These are phyloP conservation scores for Cyprinodon variegatus DNA, from an alignment of 2,113 vertebrate species.

Conservation along the genomic window DNA sequence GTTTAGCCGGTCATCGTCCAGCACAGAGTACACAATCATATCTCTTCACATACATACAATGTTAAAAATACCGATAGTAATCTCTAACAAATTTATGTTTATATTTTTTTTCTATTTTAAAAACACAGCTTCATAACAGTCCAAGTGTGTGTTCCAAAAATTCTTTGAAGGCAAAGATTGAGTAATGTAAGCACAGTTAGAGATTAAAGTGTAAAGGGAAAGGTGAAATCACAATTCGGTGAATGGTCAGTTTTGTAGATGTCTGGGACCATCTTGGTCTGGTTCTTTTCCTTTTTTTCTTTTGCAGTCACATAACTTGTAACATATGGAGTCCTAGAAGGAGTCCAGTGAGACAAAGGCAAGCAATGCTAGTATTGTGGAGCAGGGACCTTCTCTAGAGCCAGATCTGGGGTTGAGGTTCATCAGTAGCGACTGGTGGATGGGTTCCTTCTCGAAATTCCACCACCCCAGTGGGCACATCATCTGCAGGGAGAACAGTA, in stretches of 20 bases:
- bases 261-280: not conserved
- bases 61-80: no score
- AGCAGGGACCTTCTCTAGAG: conserved; percentile 15
- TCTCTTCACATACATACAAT: no score
- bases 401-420: no score
- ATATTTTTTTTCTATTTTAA: not conserved
- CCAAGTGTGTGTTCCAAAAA: not conserved
- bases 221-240: not conserved
- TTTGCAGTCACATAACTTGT: not conserved
- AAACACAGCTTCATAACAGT: not conserved
- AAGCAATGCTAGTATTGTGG: not conserved
- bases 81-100: no score
- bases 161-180: not conserved
- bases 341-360: not conserved
- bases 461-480: no score
- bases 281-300: not conserved
- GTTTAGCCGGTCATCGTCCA: no score
- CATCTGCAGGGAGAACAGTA: no score
- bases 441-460: no score
- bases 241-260: not conserved
- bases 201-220: not conserved
- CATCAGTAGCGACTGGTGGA: no score
- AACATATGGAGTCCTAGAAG: conserved; percentile 9
- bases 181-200: not conserved
- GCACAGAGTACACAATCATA: no score